Evolutionary conservation across 92 coral and sea anemone species (phyloP), one percentile per base, ranked within the genome.

Genomic region (Isaurus tuberculatus): DNA sequence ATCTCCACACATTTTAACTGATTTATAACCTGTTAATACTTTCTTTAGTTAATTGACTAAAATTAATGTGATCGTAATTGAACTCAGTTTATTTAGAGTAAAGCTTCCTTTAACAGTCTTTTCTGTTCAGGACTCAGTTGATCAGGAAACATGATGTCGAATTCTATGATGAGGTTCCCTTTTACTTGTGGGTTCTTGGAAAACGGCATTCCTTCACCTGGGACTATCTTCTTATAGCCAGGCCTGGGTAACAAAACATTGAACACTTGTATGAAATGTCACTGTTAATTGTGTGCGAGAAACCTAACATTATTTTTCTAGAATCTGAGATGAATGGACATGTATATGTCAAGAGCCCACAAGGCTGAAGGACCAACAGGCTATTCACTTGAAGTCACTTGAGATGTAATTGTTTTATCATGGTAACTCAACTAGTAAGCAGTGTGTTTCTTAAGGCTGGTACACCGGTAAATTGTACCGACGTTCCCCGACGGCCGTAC

Each of bases 61-160:
- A 26, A 20, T 73, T 31, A 61, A n/a, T 31, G 20, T 3, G 16
- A 61, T 8, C 14, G 16, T 66, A 3, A 4, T 8, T 27, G 8
- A 9, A 30, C 32, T 10, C 17, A 48, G 11, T 9, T 20, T 42
- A 46, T 46, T 79, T 64, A 91, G 84, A 94, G 72, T 36, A 96
- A 84, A 29, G 99, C 99, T 81, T 96, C 99, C 84, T 94, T 96
- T 16, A 96, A 79, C 72, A 96, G 83, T 86, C 99, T 88, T 65
- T 96, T 96, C 87, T 96, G 99, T 63, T 96, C 99, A 14, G 99
- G 98, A 67, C 89, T 92, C 53, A 96, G 95, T 79, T 96, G 98
- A 84, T 89, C 79, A 20, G 99, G 99, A 72, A 94, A 96, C 32
- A 88, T 89, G 25, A 96, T 96, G 89, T 94, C 94, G 71, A 96